A percentile compares a stretch with the other conserved stretches of the same genome.
Conservation (phyloP, 2,113 vertebrate species). For the Sitta europaea region DNA sequence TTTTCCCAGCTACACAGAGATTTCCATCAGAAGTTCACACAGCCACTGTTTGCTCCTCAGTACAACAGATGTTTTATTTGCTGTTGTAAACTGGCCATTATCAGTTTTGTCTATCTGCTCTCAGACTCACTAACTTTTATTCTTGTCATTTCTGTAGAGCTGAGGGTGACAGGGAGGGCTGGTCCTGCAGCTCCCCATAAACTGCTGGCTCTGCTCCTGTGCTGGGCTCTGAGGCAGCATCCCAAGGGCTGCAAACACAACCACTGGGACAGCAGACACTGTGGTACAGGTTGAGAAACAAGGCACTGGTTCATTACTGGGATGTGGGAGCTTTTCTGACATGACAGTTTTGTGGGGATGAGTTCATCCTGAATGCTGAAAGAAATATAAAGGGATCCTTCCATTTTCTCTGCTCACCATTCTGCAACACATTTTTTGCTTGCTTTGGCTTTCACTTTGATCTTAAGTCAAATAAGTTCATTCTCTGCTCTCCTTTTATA, state of each 20-base stretch:
- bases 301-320: neutral
- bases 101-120: neutral
- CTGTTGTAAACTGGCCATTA: neutral
- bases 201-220: neutral
- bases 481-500: neutral
- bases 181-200: neutral
- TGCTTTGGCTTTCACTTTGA: neutral
- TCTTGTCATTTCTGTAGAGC: neutral
- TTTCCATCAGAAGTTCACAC: neutral
- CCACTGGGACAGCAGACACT: neutral
- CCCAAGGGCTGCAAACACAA: neutral
- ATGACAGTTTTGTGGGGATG: neutral
- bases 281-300: neutral
- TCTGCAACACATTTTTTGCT: neutral
- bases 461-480: neutral
- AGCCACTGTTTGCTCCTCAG: neutral
- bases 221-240: neutral
- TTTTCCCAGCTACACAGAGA: neutral
- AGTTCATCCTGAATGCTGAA: neutral
- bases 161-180: neutral
- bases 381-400: neutral
- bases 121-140: neutral
- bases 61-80: neutral
- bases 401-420: neutral
- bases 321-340: neutral